Percentiles rank a stretch among this genome's conserved stretches.
Evolutionary conservation across 2,797 vertebrate genomes (phyloP).

Genomic region (Balearica regulorum): DNA sequence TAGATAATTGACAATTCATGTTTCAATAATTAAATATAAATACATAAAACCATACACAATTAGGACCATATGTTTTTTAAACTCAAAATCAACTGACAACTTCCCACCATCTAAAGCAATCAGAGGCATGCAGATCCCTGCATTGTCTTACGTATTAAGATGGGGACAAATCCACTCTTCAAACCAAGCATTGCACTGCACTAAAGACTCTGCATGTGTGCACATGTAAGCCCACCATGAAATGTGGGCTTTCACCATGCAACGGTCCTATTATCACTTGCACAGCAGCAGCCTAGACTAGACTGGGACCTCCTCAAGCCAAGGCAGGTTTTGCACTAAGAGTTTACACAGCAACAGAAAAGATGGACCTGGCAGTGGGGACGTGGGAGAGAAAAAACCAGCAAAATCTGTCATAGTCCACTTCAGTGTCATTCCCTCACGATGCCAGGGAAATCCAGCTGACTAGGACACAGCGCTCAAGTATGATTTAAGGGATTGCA

Average conservation of each 20-base stretch:
- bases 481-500: background rate
- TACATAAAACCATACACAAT: background rate
- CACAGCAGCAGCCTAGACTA: background rate
- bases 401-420: background rate
- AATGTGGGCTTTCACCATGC: background rate
- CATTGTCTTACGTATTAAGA: background rate
- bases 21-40: background rate
- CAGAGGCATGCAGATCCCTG: background rate
- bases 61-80: background rate
- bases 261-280: background rate
- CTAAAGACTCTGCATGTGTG: fast-evolving
- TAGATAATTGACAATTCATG: background rate
- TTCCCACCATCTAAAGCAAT: background rate
- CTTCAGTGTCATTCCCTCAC: background rate
- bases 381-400: background rate
- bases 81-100: background rate
- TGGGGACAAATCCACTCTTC: background rate
- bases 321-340: background rate
- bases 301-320: background rate
- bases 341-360: background rate
- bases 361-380: background rate
- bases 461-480: fast-evolving
- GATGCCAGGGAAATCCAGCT: background rate
- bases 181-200: background rate
- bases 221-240: background rate